Conservation (phyloP, 1,140 invertebrate genomes). For the Argopecten irradians region DNA sequence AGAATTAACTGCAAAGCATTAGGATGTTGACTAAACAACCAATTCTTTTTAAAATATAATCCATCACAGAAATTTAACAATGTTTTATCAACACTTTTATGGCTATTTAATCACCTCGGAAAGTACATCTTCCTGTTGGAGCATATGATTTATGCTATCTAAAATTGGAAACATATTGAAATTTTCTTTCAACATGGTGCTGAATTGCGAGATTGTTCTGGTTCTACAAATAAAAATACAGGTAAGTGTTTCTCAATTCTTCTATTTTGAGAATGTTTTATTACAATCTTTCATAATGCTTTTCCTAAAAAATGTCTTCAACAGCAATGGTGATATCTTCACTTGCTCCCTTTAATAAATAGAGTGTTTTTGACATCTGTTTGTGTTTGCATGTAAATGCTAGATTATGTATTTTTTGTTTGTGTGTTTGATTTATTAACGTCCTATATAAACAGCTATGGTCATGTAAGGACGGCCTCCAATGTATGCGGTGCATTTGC, state of each 20-base stretch:
- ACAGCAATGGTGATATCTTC: background rate
- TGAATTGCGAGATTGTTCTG: background rate
- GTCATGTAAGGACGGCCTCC: too few species aligned
- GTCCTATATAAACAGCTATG: too few species aligned
- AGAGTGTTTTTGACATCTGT: background rate
- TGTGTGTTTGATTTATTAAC: too few species aligned
- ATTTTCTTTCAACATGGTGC: background rate
- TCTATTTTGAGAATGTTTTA: background rate
- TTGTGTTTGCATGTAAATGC: background rate
- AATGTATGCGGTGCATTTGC: too few species aligned
- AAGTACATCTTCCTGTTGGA: background rate
- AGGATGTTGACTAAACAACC: background rate
- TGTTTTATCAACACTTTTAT: background rate
- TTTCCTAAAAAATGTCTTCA: background rate
- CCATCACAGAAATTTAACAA: background rate
- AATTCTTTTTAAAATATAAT: background rate
- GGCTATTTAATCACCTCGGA: background rate
- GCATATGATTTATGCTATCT: background rate
- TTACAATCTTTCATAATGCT: background rate
- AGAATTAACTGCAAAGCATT: background rate
- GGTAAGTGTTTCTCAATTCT: background rate
- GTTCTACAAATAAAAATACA: background rate
- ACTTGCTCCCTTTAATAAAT: background rate
- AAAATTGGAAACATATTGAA: background rate
- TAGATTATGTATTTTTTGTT: background rate